phyloP scores from a whole-genome alignment of 2,113 vertebrate species.

The Uria aalge region DNA sequence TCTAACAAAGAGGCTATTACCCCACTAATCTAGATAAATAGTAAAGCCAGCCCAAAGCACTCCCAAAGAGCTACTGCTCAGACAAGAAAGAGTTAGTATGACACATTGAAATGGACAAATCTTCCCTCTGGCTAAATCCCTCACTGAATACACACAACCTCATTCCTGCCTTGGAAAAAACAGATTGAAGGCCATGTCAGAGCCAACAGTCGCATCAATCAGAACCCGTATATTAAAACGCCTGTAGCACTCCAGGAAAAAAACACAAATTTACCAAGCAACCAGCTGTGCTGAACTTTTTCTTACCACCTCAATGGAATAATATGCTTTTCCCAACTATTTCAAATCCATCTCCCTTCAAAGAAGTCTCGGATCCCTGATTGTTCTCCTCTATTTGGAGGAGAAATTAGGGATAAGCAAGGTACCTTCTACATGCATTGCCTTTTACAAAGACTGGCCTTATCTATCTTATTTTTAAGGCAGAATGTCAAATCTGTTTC shows the following conservation, averaged over 20 bases:
- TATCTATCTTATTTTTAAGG: neutral
- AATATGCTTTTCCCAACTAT: neutral
- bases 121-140: neutral
- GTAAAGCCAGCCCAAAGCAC: neutral
- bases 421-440: neutral
- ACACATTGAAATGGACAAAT: neutral
- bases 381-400: neutral
- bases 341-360: neutral
- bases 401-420: neutral
- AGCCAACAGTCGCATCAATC: neutral
- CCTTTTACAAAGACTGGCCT: neutral
- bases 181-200: neutral
- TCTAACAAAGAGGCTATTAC: neutral
- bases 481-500: neutral
- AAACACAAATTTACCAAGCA: neutral
- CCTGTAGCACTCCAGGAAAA: neutral
- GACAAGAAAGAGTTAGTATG: neutral
- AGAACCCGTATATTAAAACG: neutral
- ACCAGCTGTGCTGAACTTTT: neutral
- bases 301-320: neutral
- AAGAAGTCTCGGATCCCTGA: neutral
- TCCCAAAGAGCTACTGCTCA: neutral
- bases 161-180: neutral
- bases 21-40: neutral
- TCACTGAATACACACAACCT: neutral